Evolutionary conservation across 2,113 vertebrate species (phyloP).

Genomic region (Sus scrofa): T2T-Sscrofa CM000829.6:34084001-34084500

Average conservation of each 20-base stretch:
- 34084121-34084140: background rate
- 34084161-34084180: background rate
- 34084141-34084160: background rate
- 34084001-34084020: background rate
- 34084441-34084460: background rate
- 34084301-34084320: background rate
- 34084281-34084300: background rate
- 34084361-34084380: no score
- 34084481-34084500: background rate
- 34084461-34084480: background rate
- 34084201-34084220: background rate
- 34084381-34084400: background rate
- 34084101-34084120: background rate
- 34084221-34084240: background rate
- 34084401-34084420: constrained; percentile 14
- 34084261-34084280: background rate
- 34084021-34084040: background rate
- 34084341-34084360: background rate
- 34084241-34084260: background rate
- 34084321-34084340: background rate
- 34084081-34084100: background rate
- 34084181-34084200: background rate
- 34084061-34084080: background rate
- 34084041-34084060: background rate
- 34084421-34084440: background rate